phyloP scores from a whole-genome alignment of 1,140 invertebrate species.

The Neodiprion lecontei region DNA sequence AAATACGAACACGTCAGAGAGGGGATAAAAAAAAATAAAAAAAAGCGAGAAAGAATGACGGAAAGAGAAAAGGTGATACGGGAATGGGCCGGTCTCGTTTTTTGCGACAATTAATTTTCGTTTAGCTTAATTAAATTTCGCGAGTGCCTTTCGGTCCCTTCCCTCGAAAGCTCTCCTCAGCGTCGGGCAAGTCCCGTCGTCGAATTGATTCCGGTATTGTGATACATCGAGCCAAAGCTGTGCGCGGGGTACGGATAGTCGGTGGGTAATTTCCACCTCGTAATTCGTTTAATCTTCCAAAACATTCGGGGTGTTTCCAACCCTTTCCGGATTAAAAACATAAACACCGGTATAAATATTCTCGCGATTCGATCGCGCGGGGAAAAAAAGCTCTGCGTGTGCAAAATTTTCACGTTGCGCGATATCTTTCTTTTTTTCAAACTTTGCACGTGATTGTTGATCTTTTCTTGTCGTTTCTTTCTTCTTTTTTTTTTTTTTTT shows the following conservation, averaged over 20 bases:
- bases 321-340: background rate
- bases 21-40: too few species aligned
- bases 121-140: constrained; percentile 36
- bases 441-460: too few species aligned
- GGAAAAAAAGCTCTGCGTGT: too few species aligned
- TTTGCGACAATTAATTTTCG: constrained; percentile 34
- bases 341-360: background rate
- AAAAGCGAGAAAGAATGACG: too few species aligned
- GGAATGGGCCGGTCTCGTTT: constrained; percentile 16
- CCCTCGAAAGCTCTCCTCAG: background rate
- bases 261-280: constrained; percentile 18
- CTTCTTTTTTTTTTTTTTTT: too few species aligned
- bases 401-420: too few species aligned
- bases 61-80: too few species aligned
- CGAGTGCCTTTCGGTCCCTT: constrained; percentile 10
- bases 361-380: too few species aligned
- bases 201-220: constrained; percentile 29
- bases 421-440: too few species aligned
- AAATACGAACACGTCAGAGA: too few species aligned
- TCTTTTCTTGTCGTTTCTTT: too few species aligned
- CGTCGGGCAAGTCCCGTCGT: constrained; percentile 9
- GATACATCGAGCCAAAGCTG: background rate
- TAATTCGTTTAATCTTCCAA: constrained; percentile 18
- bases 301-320: background rate
- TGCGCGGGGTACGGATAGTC: background rate